A percentile compares a stretch with the other conserved stretches of the same genome.
These are phyloP conservation scores for Drosophila fungiperda DNA, from an alignment of 2,888 invertebrate species.

Conservation along the genomic window DNA sequence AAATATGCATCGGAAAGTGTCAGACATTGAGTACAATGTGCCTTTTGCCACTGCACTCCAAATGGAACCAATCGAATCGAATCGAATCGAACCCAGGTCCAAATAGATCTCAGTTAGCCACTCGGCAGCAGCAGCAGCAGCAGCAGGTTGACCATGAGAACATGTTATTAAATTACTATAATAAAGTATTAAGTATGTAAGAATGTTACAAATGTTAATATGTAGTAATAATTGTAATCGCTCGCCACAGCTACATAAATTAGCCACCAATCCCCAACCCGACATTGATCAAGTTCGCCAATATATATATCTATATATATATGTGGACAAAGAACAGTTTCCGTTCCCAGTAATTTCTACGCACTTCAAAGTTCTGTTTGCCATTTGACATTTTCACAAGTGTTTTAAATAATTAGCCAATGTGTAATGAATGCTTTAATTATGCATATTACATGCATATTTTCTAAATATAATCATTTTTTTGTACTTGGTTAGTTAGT, in stretches of 20 bases:
- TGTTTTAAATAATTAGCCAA: constrained; percentile 34
- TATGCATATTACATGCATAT: constrained; percentile 10
- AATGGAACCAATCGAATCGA: constrained; percentile 31
- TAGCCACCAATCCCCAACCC: constrained; percentile 27
- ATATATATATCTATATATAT: not conserved
- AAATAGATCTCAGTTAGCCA: constrained; percentile 29
- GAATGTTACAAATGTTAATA: constrained; percentile 82
- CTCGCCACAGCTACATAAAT: constrained; percentile 54
- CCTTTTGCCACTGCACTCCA: constrained; percentile 39
- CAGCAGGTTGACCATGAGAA: constrained; percentile 84
- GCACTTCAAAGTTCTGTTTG: constrained; percentile 34
- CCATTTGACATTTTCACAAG: constrained; percentile 63
- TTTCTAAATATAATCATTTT: constrained; percentile 25
- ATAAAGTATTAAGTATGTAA: constrained; percentile 81
- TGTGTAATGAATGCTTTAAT: constrained; percentile 21
- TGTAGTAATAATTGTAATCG: constrained; percentile 80
- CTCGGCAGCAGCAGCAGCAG: constrained; percentile 11
- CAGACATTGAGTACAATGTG: constrained; percentile 39
- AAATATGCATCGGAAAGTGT: constrained; percentile 66
- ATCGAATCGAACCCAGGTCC: constrained; percentile 30
- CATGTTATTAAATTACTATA: constrained; percentile 83
- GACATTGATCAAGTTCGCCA: constrained; percentile 43
- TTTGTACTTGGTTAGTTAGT: constrained; percentile 5
- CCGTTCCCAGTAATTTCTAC: constrained; percentile 46
- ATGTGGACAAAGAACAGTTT: constrained; percentile 22